phyloP scores from a whole-genome alignment of 2,797 vertebrate genomes.

The Glossophaga mutica region DNA sequence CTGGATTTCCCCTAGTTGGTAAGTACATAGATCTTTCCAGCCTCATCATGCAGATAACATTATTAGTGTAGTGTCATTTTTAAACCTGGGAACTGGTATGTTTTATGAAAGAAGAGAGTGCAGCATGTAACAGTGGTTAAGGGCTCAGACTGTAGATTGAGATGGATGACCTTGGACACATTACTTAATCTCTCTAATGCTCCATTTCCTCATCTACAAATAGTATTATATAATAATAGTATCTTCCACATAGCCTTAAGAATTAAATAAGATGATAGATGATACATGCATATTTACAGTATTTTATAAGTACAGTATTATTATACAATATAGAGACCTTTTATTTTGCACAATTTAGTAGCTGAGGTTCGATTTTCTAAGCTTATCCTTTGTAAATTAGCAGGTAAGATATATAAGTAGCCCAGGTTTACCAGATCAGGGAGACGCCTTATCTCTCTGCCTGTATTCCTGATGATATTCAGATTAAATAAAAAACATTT shows the following conservation, averaged over 20 bases:
- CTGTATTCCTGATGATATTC: neutral
- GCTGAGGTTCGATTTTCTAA: conserved; percentile 23
- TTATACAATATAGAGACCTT: neutral
- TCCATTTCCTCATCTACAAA: conserved; percentile 8
- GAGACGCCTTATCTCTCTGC: neutral
- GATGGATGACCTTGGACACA: neutral
- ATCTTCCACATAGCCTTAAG: neutral
- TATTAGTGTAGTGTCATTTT: neutral
- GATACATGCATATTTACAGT: neutral
- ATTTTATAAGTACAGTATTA: conserved; percentile 1
- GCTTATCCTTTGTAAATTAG: neutral
- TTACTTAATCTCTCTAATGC: conserved; percentile 8
- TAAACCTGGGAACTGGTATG: neutral
- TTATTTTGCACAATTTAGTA: conserved; percentile 27
- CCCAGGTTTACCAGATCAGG: neutral
- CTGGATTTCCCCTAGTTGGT: neutral
- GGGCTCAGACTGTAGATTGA: neutral
- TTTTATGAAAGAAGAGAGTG: neutral
- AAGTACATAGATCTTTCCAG: neutral
- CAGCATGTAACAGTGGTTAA: neutral
- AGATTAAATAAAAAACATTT: conserved; percentile 28
- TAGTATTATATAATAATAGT: neutral
- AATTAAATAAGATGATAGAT: conserved; percentile 30
- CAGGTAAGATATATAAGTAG: neutral
- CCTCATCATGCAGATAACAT: neutral